Evolutionary conservation across 92 coral and sea anemone species (phyloP).

Genomic region (Epizoanthus fatuus): DNA sequence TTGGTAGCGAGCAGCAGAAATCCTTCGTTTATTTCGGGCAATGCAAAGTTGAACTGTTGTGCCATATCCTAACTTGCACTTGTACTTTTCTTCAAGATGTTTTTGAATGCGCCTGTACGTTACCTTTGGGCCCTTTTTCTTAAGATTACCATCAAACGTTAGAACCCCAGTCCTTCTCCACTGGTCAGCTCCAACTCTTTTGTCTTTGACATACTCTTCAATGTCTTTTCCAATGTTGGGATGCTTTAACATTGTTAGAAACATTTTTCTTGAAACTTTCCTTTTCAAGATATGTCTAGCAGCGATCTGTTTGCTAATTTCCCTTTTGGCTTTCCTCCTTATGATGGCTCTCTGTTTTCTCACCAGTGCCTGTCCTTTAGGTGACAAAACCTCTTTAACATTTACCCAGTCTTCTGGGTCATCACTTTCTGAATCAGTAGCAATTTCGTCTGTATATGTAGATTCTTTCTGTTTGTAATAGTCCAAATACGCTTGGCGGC

Average conservation of each 20-base stretch:
- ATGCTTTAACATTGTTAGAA: constrained; percentile 16
- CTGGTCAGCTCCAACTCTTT: constrained; percentile 46
- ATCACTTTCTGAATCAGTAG: constrained; percentile 59
- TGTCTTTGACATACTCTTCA: constrained; percentile 44
- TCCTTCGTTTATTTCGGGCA: constrained; percentile 54
- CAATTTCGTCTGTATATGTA: constrained; percentile 17
- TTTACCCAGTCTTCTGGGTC: constrained; percentile 51
- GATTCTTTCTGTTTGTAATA: too few relatives aligned
- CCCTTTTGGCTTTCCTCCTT: constrained; percentile 20
- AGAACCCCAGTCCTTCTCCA: constrained; percentile 27
- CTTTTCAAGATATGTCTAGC: constrained; percentile 16
- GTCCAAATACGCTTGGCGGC: constrained; percentile 46
- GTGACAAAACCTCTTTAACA: constrained; percentile 19
- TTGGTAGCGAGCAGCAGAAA: constrained; percentile 41
- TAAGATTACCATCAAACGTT: constrained; percentile 41
- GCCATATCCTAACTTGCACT: constrained; percentile 32
- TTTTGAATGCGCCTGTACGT: constrained; percentile 32
- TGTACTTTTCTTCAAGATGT: constrained; percentile 38
- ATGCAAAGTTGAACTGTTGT: constrained; percentile 43
- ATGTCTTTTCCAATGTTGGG: constrained; percentile 61
- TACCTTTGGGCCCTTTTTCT: constrained; percentile 25
- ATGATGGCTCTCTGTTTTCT: background rate
- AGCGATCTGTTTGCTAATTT: constrained; percentile 11
- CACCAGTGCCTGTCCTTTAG: background rate
- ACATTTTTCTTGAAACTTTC: constrained; percentile 45